A percentile compares a stretch with the other conserved stretches of the same genome.
phyloP scores from a whole-genome alignment of 2,888 invertebrate species.

The Agrilus cyanescens region DNA sequence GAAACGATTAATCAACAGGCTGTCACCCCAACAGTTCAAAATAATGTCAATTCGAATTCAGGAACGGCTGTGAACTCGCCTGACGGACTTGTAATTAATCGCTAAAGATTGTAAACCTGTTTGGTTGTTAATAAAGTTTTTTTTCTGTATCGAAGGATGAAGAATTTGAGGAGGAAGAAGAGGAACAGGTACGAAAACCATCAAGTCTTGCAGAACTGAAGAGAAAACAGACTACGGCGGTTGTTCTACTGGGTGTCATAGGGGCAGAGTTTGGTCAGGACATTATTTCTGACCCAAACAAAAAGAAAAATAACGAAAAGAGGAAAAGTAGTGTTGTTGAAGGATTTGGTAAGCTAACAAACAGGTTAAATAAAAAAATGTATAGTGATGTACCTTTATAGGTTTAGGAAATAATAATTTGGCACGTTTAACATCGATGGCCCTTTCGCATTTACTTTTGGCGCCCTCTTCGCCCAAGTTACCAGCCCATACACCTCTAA shows the following conservation, averaged over 20 bases:
- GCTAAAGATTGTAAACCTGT: background rate
- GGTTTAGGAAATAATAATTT: slow-evolving; percentile 80
- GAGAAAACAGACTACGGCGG: slow-evolving; percentile 92
- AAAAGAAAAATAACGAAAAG: slow-evolving; percentile 44
- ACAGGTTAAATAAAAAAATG: background rate
- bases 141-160: slow-evolving; percentile 42
- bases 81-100: slow-evolving; percentile 22
- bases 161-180: slow-evolving; percentile 76
- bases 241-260: slow-evolving; percentile 91
- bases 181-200: slow-evolving; percentile 74
- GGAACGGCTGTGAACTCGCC: slow-evolving; percentile 13
- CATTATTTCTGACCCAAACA: slow-evolving; percentile 52
- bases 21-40: slow-evolving; percentile 35
- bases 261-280: slow-evolving; percentile 98
- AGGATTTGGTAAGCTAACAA: slow-evolving; percentile 37
- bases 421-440: slow-evolving; percentile 86
- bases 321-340: slow-evolving; percentile 76
- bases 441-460: slow-evolving; percentile 82
- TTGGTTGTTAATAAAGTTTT: slow-evolving; percentile 2
- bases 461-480: slow-evolving; percentile 74
- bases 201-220: slow-evolving; percentile 78
- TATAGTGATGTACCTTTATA: slow-evolving; percentile 37
- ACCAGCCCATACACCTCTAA: slow-evolving; percentile 84
- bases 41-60: slow-evolving; percentile 31
- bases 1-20: slow-evolving; percentile 65